Evolutionary conservation across 2,888 invertebrate species (phyloP).

Genomic region (Saturnia japonica): DNA sequence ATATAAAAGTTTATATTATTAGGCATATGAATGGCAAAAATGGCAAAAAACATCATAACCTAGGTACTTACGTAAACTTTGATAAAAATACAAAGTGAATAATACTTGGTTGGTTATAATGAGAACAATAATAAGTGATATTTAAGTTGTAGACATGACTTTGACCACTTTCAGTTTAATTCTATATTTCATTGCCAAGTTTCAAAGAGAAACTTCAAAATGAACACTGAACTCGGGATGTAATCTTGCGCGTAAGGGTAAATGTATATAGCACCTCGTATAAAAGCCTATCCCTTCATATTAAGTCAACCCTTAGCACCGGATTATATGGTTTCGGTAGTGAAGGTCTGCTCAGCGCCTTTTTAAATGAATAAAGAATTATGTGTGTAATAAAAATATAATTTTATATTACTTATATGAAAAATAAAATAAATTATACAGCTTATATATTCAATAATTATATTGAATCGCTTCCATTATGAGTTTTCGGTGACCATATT

Average conservation of each 20-base stretch:
- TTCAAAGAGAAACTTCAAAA: constrained; percentile 60
- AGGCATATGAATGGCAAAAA: too few species aligned
- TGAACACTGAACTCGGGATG: constrained; percentile 65
- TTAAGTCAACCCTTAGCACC: constrained; percentile 59
- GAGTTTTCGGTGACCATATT: too few species aligned
- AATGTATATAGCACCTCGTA: constrained; percentile 67
- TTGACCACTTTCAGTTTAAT: not conserved
- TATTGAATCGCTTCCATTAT: not conserved
- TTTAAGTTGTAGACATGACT: not conserved
- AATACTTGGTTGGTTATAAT: not conserved
- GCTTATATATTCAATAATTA: not conserved
- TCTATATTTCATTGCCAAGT: constrained; percentile 26
- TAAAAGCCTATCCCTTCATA: constrained; percentile 70
- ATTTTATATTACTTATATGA: too few species aligned
- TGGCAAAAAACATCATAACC: not conserved
- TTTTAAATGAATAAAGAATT: constrained; percentile 39
- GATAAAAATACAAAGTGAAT: not conserved
- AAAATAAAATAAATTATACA: too few species aligned
- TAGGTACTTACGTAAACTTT: not conserved
- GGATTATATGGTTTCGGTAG: constrained; percentile 60
- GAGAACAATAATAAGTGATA: not conserved
- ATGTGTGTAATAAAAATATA: not conserved
- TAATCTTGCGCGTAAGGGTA: constrained; percentile 64
- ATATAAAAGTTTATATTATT: too few species aligned
- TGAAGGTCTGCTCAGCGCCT: constrained; percentile 25